Evolutionary conservation across 2,797 vertebrate genomes (phyloP).

Genomic region (Amazonetta brasiliensis): DNA sequence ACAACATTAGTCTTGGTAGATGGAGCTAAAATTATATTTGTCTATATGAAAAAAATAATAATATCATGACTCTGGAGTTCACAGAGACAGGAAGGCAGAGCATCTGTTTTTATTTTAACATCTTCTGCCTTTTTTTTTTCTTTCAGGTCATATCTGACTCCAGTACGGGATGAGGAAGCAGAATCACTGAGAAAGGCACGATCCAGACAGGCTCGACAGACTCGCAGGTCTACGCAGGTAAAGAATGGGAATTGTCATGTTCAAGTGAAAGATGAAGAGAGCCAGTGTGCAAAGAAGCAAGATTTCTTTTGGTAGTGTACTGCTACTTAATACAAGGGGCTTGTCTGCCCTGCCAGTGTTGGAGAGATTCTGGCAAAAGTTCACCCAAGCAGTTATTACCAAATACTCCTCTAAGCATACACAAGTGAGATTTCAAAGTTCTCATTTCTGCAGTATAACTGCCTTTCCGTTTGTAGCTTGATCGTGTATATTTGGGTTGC

Average conservation of each 20-base stretch:
- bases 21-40: background rate
- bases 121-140: background rate
- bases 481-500: background rate
- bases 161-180: constrained; percentile 91
- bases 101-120: background rate
- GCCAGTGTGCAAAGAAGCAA: background rate
- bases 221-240: constrained; percentile 93
- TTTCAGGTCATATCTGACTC: constrained; percentile 84
- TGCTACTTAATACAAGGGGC: background rate
- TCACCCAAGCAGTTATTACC: background rate
- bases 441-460: background rate
- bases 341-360: background rate
- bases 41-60: background rate
- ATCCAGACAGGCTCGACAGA: constrained; percentile 92
- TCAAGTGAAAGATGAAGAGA: accelerated
- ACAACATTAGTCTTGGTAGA: background rate
- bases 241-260: background rate
- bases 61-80: background rate
- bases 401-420: background rate
- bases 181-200: constrained; percentile 93
- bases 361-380: background rate
- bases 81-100: background rate
- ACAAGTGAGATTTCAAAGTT: background rate
- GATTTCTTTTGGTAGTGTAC: background rate
- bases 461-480: background rate